Evolutionary conservation across 2,797 vertebrate genomes (phyloP), one percentile per base, ranked within the genome.

Genomic region (Galago senegalensis): DNA sequence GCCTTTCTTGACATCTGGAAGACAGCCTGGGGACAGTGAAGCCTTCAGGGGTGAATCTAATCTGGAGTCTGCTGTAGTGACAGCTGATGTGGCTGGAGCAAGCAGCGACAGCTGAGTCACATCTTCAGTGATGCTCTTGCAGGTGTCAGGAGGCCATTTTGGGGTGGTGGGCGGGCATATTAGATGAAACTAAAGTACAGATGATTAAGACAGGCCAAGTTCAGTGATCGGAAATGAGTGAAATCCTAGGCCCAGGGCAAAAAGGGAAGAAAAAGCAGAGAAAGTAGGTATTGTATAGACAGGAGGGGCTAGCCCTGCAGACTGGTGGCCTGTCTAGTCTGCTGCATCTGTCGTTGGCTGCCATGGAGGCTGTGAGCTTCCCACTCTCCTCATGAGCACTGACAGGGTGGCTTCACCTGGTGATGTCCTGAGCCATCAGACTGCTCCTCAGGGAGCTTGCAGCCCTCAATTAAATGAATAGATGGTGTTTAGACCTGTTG

Each of bases 261-360:
- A 37, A 53, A 12, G 0, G 23, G 31, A 61, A 29, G 84, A 69
- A 31, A 43, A 27, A 17, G 43, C 3, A 67, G 27, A 9, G 29
- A 31, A 34, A 18, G 14, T 8, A 4, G 46, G 14, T 17, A 1
- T 4, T 83, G 40, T 12, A 7, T 61, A 23, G 49, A 46, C 3
- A 67, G n/a, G 40, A 12, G 0, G 21, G 65, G n/a, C 7, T n/a
- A 3, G 1, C n/a, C 75, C 25, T 53, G 37, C 23, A 20, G 3
- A 3, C 12, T 1, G 60, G 31, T 14, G 10, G 60, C 25, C 34
- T 8, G 0, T 2, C 70, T n/a, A 18, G 6, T 0, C 16, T 56
- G 79, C 29, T 31, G 18, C 10, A 29, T 53, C 17, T 46, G 4
- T 2, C 2, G 2, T 8, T 20, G 63, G 1, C 58, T 46, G 29